These are phyloP conservation scores for Cryptops parisi DNA, from an alignment of 2,888 invertebrate species.

Conservation along the genomic window DNA sequence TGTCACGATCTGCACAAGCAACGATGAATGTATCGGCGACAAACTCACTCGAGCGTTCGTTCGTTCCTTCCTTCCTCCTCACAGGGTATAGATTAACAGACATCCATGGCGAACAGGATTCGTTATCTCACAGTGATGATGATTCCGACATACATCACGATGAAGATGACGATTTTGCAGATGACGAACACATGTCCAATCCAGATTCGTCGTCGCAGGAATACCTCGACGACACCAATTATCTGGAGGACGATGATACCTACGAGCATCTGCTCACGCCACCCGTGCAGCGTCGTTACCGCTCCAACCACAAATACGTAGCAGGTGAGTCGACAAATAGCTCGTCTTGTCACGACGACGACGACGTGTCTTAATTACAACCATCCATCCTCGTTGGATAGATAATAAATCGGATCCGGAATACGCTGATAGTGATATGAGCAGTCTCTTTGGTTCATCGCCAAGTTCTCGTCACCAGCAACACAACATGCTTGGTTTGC, in stretches of 20 bases:
- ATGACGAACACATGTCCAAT: constrained; percentile 42
- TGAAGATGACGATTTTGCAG: constrained; percentile 40
- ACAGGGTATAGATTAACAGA: constrained; percentile 52
- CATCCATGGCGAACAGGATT: constrained; percentile 50
- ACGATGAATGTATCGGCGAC: too few species aligned
- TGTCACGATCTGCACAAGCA: too few species aligned
- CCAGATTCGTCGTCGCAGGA: constrained; percentile 40
- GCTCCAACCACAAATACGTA: constrained; percentile 8
- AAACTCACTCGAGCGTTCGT: too few species aligned
- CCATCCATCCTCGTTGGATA: not conserved
- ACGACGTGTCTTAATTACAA: not conserved
- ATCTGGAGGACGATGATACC: constrained; percentile 26
- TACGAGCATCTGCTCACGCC: constrained; percentile 21
- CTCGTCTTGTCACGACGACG: too few species aligned
- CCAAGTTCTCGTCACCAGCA: constrained; percentile 16
- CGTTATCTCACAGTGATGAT: constrained; percentile 40
- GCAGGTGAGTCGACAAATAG: not conserved
- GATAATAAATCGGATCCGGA: constrained; percentile 10
- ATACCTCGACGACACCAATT: constrained; percentile 35
- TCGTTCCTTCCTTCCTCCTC: constrained; percentile 16
- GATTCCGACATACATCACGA: constrained; percentile 36
- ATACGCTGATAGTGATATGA: constrained; percentile 28
- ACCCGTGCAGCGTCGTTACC: constrained; percentile 10
- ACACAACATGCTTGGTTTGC: constrained; percentile 17
- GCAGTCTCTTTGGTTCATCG: constrained; percentile 25